Conservation (phyloP, 2,888 invertebrate genomes). For the Uropetala carovei region DNA sequence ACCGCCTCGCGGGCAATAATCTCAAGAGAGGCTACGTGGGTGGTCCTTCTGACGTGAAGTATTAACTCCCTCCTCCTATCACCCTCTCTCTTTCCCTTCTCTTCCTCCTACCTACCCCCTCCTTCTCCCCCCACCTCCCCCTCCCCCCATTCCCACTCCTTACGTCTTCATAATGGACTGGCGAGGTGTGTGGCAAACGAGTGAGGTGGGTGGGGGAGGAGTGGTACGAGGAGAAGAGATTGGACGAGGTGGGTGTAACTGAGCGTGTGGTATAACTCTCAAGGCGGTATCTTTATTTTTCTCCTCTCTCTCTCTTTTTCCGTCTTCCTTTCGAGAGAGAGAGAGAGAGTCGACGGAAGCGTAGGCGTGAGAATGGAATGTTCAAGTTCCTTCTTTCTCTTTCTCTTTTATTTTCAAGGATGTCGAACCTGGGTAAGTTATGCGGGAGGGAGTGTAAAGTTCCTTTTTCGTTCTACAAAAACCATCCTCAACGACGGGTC, state of each 20-base stretch:
- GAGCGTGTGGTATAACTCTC: background rate
- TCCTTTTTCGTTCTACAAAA: background rate
- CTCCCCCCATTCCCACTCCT: background rate
- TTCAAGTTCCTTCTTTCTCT: background rate
- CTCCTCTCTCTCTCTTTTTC: background rate
- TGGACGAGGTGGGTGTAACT: background rate
- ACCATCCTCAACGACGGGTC: background rate
- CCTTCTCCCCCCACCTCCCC: background rate
- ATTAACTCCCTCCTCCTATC: slow-evolving; percentile 14
- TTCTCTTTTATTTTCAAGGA: background rate
- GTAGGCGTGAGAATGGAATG: background rate
- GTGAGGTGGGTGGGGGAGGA: background rate
- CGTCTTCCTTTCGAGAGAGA: no score
- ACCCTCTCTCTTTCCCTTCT: background rate
- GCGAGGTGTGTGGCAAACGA: slow-evolving; percentile 29
- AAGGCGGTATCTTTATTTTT: background rate
- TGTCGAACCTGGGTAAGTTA: slow-evolving; percentile 4
- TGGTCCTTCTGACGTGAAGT: slow-evolving; percentile 50
- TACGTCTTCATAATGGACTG: slow-evolving; percentile 42
- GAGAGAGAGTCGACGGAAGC: background rate
- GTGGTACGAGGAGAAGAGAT: background rate
- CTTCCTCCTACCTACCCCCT: background rate
- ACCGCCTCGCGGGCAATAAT: slow-evolving; percentile 49
- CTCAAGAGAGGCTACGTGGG: slow-evolving; percentile 44
- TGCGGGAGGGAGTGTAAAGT: background rate